Evolutionary conservation across 1,140 invertebrate genomes (phyloP).

Genomic region (Bradysia coprophila): DNA sequence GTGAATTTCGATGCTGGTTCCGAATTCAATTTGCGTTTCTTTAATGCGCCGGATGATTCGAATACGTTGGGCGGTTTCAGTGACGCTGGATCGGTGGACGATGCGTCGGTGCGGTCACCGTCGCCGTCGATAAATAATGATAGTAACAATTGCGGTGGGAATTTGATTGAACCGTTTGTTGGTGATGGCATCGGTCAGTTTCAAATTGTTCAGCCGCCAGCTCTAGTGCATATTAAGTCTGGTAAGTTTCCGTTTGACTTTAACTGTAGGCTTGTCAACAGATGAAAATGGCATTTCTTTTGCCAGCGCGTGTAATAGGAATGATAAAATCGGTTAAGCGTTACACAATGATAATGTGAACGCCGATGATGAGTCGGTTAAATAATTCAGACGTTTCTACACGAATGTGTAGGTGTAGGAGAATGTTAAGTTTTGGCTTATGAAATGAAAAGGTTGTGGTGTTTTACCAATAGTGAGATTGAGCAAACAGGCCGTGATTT

Average conservation of each 20-base stretch:
- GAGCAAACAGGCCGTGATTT: too few relatives aligned
- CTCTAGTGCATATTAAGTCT: neutral
- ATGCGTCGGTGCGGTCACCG: constrained; percentile 34
- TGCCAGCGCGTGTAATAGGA: too few relatives aligned
- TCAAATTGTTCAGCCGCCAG: neutral
- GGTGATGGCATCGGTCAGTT: neutral
- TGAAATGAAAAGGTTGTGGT: too few relatives aligned
- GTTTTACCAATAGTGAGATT: too few relatives aligned
- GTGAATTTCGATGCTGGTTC: constrained; percentile 53
- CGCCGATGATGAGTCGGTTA: too few relatives aligned
- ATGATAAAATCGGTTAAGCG: too few relatives aligned
- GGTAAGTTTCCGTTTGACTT: neutral
- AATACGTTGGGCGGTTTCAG: constrained; percentile 41
- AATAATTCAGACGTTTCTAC: too few relatives aligned
- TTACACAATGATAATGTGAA: too few relatives aligned
- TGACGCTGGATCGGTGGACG: constrained; percentile 43
- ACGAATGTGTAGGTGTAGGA: too few relatives aligned
- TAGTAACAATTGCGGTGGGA: neutral
- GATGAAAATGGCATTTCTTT: neutral
- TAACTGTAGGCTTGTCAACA: neutral
- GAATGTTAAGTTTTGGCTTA: too few relatives aligned
- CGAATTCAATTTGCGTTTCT: constrained; percentile 61
- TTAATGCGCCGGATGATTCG: constrained; percentile 46
- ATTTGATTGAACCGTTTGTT: neutral
- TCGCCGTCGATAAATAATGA: constrained; percentile 10